Conservation (phyloP, 1,140 invertebrate genomes). For the Anastrepha ludens region DNA sequence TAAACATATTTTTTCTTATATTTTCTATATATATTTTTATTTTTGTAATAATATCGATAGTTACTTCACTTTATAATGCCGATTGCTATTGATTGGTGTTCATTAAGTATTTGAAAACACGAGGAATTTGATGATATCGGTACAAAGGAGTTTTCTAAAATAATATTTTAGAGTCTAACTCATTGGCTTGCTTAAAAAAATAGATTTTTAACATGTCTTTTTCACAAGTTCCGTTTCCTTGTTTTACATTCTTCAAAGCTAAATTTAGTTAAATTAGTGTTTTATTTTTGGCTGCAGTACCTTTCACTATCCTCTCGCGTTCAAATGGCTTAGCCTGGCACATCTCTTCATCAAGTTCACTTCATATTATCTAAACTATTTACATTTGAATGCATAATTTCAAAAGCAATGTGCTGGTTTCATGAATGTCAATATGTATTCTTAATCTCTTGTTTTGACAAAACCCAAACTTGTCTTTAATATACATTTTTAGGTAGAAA, state of each 20-base stretch:
- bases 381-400: neutral
- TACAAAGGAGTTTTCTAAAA: neutral
- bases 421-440: neutral
- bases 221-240: neutral
- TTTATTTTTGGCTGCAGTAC: neutral
- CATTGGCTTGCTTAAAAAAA: conserved; percentile 23
- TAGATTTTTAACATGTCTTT: neutral
- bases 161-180: neutral
- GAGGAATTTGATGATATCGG: neutral
- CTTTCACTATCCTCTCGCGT: neutral
- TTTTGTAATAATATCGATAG: neutral
- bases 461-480: neutral
- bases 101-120: neutral
- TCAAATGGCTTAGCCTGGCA: neutral
- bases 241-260: neutral
- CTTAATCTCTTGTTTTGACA: neutral
- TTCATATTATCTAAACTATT: conserved; percentile 13
- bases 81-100: conserved; percentile 31
- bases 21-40: too few species aligned
- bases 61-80: neutral
- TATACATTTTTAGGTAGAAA: neutral
- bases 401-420: neutral
- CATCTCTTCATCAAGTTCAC: neutral
- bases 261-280: neutral
- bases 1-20: too few species aligned